A percentile compares a stretch with the other conserved stretches of the same genome.
Conservation (phyloP, 1,140 invertebrate species). For the Asobara japonica region DNA sequence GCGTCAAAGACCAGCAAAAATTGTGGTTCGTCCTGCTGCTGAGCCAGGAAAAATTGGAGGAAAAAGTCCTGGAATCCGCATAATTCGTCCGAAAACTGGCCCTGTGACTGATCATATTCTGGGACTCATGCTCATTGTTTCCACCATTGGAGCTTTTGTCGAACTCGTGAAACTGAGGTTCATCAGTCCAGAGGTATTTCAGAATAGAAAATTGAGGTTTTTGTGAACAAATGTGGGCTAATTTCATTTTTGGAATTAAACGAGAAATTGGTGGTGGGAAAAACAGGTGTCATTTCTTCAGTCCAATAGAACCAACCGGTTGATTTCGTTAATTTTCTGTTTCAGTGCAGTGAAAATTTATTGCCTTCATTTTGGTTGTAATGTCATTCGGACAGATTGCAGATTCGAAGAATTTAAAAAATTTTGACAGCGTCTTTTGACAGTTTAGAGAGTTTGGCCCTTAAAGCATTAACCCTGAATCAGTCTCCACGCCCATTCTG, state of each 20-base stretch:
- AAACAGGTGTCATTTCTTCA: too few species aligned
- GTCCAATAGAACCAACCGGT: too few species aligned
- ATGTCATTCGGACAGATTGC: too few species aligned
- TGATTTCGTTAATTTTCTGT: too few species aligned
- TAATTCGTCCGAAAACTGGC: constrained; percentile 45
- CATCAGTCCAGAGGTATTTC: constrained; percentile 50
- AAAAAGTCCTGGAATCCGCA: constrained; percentile 30
- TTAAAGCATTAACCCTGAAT: too few species aligned
- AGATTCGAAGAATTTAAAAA: too few species aligned
- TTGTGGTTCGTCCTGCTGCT: background rate
- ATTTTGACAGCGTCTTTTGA: too few species aligned
- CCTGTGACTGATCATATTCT: constrained; percentile 54
- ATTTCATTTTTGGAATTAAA: too few species aligned
- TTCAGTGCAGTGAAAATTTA: too few species aligned
- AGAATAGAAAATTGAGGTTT: background rate
- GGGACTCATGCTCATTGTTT: constrained; percentile 53
- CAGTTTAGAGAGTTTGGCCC: too few species aligned
- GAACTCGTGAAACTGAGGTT: constrained; percentile 55
- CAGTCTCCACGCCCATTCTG: too few species aligned
- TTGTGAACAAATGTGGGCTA: background rate
- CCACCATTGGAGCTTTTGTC: constrained; percentile 52
- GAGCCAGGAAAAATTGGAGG: background rate
- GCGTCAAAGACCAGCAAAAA: constrained; percentile 23
- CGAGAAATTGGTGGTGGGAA: too few species aligned
- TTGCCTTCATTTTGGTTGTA: constrained; percentile 5